A percentile compares a stretch with the other conserved stretches of the same genome.
phyloP scores from a whole-genome alignment of 2,113 vertebrate species.

The Hiodon alosoides region DNA sequence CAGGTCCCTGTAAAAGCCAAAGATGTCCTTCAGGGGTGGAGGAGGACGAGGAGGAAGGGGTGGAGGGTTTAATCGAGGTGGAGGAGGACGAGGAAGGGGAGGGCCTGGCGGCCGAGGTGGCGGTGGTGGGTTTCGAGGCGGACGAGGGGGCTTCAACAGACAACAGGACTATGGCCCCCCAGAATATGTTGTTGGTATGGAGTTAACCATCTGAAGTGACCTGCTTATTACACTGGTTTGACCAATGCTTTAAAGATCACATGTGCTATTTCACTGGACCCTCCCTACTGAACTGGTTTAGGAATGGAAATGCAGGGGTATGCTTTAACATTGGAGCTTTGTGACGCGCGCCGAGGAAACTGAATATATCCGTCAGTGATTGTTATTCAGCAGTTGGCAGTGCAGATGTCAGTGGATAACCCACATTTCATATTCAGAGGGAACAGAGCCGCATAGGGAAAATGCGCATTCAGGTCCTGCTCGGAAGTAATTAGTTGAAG shows the following conservation, averaged over 20 bases:
- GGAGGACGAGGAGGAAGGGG: constrained; percentile 51
- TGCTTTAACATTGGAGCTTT: too few species aligned
- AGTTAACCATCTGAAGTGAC: background rate
- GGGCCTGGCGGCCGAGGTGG: constrained; percentile 49
- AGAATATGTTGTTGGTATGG: constrained; percentile 86
- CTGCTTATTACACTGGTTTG: background rate
- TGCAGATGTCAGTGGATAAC: too few species aligned
- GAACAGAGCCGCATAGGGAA: too few species aligned
- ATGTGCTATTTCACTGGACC: background rate
- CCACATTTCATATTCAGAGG: too few species aligned
- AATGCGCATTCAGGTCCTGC: background rate
- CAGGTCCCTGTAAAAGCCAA: background rate
- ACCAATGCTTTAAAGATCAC: background rate
- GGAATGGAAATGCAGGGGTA: too few species aligned
- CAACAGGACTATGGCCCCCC: constrained; percentile 91
- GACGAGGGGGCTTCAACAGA: constrained; percentile 78
- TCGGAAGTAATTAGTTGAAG: background rate
- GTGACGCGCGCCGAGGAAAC: too few species aligned
- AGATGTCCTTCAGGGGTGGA: constrained; percentile 83
- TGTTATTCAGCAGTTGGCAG: too few species aligned
- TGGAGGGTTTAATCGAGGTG: constrained; percentile 31
- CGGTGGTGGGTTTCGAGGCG: constrained; percentile 52
- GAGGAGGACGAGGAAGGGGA: constrained; percentile 33
- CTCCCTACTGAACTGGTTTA: too few species aligned
- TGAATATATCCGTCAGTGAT: too few species aligned